Evolutionary conservation across 2,888 invertebrate species (phyloP).

Genomic region (Ethmia dodecea): DNA sequence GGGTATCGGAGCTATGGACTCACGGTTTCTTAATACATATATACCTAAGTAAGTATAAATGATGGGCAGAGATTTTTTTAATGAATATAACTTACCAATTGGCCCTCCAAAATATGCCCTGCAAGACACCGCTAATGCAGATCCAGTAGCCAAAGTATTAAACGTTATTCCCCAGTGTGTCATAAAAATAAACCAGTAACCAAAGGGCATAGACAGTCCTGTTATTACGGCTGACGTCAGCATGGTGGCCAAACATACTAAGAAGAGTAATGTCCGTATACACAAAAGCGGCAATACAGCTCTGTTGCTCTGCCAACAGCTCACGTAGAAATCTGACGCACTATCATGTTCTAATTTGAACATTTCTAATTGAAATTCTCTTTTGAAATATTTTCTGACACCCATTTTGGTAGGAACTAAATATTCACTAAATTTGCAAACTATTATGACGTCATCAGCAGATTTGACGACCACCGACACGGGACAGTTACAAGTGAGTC

Average conservation of each 20-base stretch:
- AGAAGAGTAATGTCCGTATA: slow-evolving; percentile 39
- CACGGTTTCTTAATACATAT: too few relatives aligned
- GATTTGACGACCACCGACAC: background rate
- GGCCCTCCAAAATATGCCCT: slow-evolving; percentile 34
- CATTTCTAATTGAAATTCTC: slow-evolving; percentile 36
- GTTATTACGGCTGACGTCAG: slow-evolving; percentile 39
- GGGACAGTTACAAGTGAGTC: background rate
- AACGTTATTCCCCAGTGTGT: slow-evolving; percentile 61
- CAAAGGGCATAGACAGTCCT: slow-evolving; percentile 12
- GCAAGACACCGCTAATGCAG: slow-evolving; percentile 42
- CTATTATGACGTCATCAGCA: background rate
- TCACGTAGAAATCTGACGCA: slow-evolving; percentile 45
- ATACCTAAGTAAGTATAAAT: too few relatives aligned
- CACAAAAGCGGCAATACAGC: slow-evolving; percentile 42
- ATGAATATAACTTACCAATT: slow-evolving; percentile 40
- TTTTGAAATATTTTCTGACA: slow-evolving; percentile 44
- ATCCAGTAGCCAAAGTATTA: slow-evolving; percentile 40
- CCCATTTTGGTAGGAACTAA: slow-evolving; percentile 37
- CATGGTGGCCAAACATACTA: slow-evolving; percentile 41
- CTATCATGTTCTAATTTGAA: slow-evolving; percentile 42
- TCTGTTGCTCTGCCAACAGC: slow-evolving; percentile 43
- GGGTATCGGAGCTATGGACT: too few relatives aligned
- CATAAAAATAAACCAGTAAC: slow-evolving; percentile 52
- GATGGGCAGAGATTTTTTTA: too few relatives aligned
- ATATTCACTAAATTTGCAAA: background rate